Conservation (phyloP, 1,140 invertebrate species). For the Sinella curviseta region DNA sequence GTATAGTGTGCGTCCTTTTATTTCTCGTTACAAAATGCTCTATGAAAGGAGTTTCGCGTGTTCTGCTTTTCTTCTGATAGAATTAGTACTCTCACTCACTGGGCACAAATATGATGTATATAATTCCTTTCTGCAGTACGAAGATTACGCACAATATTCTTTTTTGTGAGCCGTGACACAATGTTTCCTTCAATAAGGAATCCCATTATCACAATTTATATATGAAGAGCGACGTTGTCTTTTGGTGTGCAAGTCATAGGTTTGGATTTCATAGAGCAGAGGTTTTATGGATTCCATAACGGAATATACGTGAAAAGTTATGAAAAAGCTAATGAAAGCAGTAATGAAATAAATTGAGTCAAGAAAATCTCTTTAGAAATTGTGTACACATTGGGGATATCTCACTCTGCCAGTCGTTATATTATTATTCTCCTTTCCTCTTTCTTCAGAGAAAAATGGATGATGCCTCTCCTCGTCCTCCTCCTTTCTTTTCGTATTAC, state of each 20-base stretch:
- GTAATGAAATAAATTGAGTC: constrained; percentile 20
- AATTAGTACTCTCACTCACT: too few species aligned
- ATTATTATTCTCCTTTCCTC: constrained; percentile 11
- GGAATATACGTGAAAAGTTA: neutral
- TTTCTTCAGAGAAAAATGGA: neutral
- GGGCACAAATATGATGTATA: neutral
- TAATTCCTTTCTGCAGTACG: neutral
- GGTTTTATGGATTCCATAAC: neutral
- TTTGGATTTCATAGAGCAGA: constrained; percentile 9
- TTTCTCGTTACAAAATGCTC: too few species aligned
- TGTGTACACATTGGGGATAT: constrained; percentile 4
- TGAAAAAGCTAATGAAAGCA: constrained; percentile 12
- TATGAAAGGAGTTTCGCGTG: too few species aligned
- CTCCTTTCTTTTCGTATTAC: neutral
- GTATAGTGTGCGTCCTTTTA: neutral
- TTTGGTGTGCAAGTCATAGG: too few species aligned
- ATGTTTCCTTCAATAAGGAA: neutral
- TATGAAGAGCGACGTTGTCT: too few species aligned
- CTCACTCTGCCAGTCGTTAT: neutral
- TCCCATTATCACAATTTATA: too few species aligned
- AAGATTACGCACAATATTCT: neutral
- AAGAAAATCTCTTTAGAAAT: constrained; percentile 8
- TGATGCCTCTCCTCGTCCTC: neutral
- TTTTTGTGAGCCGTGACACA: constrained; percentile 14
- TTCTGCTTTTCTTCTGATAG: too few species aligned